phyloP scores from a whole-genome alignment of 2,113 vertebrate species.

The Callithrix jacchus region DNA sequence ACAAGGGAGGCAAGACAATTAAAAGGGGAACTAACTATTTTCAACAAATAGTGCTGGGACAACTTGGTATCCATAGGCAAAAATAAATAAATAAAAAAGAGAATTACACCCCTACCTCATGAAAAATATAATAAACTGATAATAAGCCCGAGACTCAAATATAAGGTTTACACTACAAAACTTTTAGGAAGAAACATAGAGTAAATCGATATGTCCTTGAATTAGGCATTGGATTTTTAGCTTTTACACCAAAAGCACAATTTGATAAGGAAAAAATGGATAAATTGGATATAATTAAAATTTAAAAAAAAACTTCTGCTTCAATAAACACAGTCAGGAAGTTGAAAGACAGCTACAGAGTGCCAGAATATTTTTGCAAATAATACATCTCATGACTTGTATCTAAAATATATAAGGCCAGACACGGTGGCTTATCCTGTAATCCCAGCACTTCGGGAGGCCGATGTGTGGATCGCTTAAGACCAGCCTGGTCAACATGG shows the following conservation, averaged over 20 bases:
- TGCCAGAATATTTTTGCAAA: neutral
- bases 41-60: neutral
- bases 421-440: neutral
- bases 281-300: neutral
- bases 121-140: neutral
- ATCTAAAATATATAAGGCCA: neutral
- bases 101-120: neutral
- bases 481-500: neutral
- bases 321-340: neutral
- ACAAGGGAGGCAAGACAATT: neutral
- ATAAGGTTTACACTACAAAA: neutral
- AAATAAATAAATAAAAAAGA: neutral
- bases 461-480: neutral
- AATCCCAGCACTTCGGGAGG: neutral
- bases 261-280: neutral
- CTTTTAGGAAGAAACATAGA: neutral
- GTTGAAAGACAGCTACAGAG: neutral
- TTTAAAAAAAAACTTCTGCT: fast-evolving
- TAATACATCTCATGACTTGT: neutral
- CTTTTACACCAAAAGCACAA: neutral
- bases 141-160: neutral
- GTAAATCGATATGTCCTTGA: neutral
- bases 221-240: neutral
- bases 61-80: neutral
- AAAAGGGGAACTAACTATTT: neutral